Percentiles rank a stretch among this genome's conserved stretches.
Evolutionary conservation across 2,113 vertebrate genomes (phyloP).

Genomic region (Scytalopus superciliaris): DNA sequence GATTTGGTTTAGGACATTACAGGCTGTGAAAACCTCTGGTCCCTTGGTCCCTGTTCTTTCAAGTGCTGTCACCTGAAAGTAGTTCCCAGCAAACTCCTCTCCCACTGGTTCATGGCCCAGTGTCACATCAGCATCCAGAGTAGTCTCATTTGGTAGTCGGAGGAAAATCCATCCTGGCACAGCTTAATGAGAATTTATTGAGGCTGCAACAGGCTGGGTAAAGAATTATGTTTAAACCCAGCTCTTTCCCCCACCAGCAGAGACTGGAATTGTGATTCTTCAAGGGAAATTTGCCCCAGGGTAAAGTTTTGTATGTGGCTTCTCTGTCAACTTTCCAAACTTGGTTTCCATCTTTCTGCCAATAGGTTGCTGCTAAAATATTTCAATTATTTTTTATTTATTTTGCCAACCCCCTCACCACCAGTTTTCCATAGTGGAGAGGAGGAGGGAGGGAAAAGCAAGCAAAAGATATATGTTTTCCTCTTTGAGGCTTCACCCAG

Average conservation of each 20-base stretch:
- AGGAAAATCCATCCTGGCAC: not conserved
- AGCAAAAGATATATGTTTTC: not conserved
- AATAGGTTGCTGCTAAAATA: not conserved
- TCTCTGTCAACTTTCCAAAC: not conserved
- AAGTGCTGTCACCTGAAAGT: not conserved
- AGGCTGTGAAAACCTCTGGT: not conserved
- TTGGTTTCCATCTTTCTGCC: not conserved
- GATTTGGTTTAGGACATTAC: not conserved
- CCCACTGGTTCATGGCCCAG: not conserved
- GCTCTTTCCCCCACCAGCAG: not conserved
- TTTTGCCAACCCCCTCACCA: not conserved
- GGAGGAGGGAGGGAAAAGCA: not conserved
- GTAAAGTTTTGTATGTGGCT: not conserved
- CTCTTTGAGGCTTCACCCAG: not conserved
- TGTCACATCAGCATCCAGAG: not conserved
- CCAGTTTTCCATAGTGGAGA: not conserved
- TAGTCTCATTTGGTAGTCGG: not conserved
- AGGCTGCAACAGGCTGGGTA: not conserved
- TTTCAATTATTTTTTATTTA: not conserved
- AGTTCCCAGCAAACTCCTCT: not conserved
- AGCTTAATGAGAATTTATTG: not conserved
- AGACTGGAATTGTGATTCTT: not conserved
- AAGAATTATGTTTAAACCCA: not conserved
- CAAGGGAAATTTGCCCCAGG: constrained; percentile 1
- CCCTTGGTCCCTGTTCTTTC: not conserved